These are phyloP conservation scores for Erpobdella octoculata DNA, from an alignment of 2,888 invertebrate species.

Conservation along the genomic window DNA sequence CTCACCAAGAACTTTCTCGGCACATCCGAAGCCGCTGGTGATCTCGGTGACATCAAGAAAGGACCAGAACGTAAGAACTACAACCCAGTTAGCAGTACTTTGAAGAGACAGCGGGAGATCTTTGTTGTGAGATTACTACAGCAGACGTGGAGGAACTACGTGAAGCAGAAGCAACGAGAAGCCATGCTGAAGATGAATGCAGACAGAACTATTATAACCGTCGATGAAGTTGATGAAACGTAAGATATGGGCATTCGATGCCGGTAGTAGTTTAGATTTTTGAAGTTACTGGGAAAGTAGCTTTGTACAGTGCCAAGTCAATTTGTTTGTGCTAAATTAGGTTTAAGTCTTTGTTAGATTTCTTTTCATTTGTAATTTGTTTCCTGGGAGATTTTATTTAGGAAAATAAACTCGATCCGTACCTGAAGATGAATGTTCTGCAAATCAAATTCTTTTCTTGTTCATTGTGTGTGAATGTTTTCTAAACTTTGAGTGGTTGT, in stretches of 20 bases:
- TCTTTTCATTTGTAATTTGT: too few species aligned
- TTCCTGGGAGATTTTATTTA: too few species aligned
- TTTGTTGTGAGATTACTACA: constrained; percentile 91
- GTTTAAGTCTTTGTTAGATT: too few species aligned
- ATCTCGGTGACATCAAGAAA: constrained; percentile 35
- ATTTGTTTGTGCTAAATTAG: background rate
- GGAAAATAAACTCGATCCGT: too few species aligned
- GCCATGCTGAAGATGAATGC: constrained; percentile 23
- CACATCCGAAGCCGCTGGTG: constrained; percentile 66
- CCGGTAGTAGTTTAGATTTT: background rate
- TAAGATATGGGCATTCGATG: background rate
- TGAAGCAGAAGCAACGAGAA: constrained; percentile 24
- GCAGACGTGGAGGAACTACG: constrained; percentile 53
- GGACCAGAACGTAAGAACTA: constrained; percentile 70
- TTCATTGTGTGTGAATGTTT: too few species aligned
- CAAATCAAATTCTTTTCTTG: too few species aligned
- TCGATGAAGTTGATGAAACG: background rate
- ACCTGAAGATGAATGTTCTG: too few species aligned
- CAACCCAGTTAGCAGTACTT: constrained; percentile 85
- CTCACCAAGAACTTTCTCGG: constrained; percentile 97
- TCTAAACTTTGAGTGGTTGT: too few species aligned
- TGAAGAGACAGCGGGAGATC: constrained; percentile 91
- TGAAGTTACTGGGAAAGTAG: background rate
- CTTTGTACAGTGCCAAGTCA: background rate
- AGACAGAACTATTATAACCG: constrained; percentile 8